Conservation (phyloP, 2,888 invertebrate species). For the Dusona sp. region DNA sequence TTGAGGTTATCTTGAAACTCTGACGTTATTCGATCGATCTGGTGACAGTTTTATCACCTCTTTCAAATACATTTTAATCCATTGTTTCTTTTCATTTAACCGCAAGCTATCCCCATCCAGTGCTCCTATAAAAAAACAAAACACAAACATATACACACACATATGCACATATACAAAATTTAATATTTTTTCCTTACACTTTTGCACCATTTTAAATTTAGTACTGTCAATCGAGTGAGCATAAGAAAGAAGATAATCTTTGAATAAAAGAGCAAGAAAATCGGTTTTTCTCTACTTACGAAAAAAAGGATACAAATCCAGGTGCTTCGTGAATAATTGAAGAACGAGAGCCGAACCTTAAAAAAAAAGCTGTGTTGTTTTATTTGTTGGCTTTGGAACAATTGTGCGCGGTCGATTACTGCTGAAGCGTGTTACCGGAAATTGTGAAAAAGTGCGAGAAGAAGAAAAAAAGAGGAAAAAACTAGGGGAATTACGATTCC, state of each 20-base stretch:
- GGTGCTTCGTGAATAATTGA: conserved; percentile 22
- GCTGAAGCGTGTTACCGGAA: conserved; percentile 29
- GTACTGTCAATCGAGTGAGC: conserved; percentile 11
- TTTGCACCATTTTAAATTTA: background rate
- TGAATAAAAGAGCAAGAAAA: background rate
- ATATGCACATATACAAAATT: background rate
- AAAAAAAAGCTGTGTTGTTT: conserved; percentile 10
- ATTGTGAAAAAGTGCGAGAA: conserved; percentile 40
- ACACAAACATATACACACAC: background rate
- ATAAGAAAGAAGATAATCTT: background rate
- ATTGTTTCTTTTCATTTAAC: background rate
- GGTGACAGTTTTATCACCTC: background rate
- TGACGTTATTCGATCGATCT: background rate
- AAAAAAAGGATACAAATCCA: conserved; percentile 3
- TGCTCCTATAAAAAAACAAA: background rate
- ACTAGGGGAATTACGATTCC: conserved; percentile 29
- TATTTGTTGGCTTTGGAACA: background rate
- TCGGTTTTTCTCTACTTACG: background rate
- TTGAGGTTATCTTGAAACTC: conserved; percentile 5
- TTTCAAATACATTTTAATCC: background rate
- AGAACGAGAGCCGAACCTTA: background rate
- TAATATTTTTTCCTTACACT: background rate
- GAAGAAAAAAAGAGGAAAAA: background rate
- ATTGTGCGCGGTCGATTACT: background rate
- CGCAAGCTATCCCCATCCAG: background rate